Conservation (phyloP, 2,113 vertebrate genomes). For the Sclerurus mexicanus region DNA sequence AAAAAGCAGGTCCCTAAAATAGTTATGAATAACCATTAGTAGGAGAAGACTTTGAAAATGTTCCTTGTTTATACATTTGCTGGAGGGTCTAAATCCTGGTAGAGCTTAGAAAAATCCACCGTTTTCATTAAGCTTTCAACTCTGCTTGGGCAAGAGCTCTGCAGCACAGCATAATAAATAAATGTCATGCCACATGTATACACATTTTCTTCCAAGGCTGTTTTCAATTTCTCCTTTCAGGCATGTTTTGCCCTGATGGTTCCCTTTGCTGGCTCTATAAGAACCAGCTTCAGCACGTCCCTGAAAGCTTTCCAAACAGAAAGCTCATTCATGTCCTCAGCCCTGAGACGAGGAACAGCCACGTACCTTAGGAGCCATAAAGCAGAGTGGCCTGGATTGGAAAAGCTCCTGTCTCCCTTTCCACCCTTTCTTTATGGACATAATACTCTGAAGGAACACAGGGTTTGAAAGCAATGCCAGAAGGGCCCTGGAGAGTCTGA, state of each 20-base stretch:
- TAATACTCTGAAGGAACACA: not conserved
- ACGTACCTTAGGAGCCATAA: conserved; percentile 13
- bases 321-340: not conserved
- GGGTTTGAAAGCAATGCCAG: not conserved
- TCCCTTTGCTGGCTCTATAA: conserved; percentile 17
- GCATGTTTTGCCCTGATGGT: conserved; percentile 18
- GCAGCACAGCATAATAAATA: conserved; percentile 56
- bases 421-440: not conserved
- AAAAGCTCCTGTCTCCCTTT: not conserved
- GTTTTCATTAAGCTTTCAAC: conserved; percentile 49
- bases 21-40: conserved; percentile 40
- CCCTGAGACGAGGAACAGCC: conserved; percentile 17
- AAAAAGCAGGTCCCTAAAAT: conserved; percentile 36
- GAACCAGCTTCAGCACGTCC: conserved; percentile 14
- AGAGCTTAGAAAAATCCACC: conserved; percentile 46
- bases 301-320: conserved; percentile 52
- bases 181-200: conserved; percentile 43
- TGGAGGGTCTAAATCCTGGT: conserved; percentile 34
- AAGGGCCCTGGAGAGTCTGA: not conserved
- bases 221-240: conserved; percentile 57
- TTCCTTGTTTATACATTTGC: conserved; percentile 47
- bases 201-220: conserved; percentile 45
- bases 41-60: conserved; percentile 40
- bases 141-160: conserved; percentile 23
- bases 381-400: not conserved